Evolutionary conservation across 2,888 invertebrate genomes (phyloP).

Genomic region (Brachynemurus nebulosus): DNA sequence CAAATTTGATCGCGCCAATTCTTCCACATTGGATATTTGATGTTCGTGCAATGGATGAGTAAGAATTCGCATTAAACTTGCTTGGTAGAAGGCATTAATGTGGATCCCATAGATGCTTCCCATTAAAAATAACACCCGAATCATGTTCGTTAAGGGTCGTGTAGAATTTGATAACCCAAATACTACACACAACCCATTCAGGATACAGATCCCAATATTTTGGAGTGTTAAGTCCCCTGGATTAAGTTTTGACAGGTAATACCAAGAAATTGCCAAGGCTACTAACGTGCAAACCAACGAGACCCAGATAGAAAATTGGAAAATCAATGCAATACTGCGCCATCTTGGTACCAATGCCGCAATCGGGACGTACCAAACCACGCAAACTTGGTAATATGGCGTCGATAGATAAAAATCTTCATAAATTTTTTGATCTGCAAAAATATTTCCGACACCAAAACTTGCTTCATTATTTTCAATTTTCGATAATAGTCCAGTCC

Average conservation of each 20-base stretch:
- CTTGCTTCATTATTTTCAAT: constrained; percentile 29
- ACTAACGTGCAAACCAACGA: constrained; percentile 24
- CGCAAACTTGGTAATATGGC: constrained; percentile 40
- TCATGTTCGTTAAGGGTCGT: constrained; percentile 34
- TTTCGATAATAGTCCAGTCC: constrained; percentile 37
- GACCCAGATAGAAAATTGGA: constrained; percentile 35
- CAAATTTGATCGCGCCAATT: constrained; percentile 35
- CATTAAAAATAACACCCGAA: constrained; percentile 40
- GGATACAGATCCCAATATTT: constrained; percentile 14
- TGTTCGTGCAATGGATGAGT: constrained; percentile 38
- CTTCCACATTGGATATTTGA: constrained; percentile 38
- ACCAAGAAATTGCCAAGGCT: background rate
- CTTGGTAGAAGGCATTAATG: constrained; percentile 40
- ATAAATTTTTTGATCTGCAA: constrained; percentile 41
- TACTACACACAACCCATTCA: constrained; percentile 25
- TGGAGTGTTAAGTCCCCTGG: constrained; percentile 10
- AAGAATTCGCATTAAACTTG: constrained; percentile 41
- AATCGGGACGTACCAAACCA: constrained; percentile 42
- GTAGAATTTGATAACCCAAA: constrained; percentile 36
- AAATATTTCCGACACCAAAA: constrained; percentile 43
- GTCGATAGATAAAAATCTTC: constrained; percentile 40
- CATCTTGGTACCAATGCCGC: constrained; percentile 37
- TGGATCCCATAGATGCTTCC: constrained; percentile 39
- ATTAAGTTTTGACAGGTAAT: background rate
- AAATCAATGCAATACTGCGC: constrained; percentile 38